These are phyloP conservation scores for Polyodon spathula DNA, from an alignment of 2,113 vertebrate species.

Conservation along the genomic window DNA sequence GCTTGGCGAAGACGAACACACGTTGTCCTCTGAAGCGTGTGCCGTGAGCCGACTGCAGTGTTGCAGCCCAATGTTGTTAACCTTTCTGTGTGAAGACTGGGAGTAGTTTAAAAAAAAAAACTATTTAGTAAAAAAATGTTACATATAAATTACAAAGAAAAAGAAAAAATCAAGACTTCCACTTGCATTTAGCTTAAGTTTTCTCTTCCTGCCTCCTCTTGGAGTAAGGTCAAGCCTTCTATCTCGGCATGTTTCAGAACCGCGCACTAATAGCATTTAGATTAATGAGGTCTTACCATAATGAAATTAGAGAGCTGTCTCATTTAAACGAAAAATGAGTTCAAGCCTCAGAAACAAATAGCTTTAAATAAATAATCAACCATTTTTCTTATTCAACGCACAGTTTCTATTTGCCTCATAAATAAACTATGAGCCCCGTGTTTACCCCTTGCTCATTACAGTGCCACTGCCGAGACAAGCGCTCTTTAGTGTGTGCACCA, in stretches of 20 bases:
- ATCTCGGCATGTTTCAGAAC: neutral
- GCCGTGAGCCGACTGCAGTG: too few relatives aligned
- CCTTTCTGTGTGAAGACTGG: too few relatives aligned
- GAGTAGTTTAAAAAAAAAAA: too few relatives aligned
- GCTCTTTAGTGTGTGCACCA: neutral
- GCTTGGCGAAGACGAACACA: too few relatives aligned
- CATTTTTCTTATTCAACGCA: conserved; percentile 53
- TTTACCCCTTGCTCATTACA: conserved; percentile 52
- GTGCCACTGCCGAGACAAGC: neutral
- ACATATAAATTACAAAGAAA: too few relatives aligned
- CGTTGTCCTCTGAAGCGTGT: too few relatives aligned
- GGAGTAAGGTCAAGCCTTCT: neutral
- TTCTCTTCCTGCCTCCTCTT: neutral
- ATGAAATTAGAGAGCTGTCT: conserved; percentile 40
- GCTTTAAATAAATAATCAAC: conserved; percentile 73
- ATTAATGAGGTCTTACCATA: conserved; percentile 12
- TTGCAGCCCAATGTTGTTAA: too few relatives aligned
- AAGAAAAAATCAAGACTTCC: too few relatives aligned
- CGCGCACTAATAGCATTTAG: neutral
- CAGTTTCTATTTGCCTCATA: conserved; percentile 64
- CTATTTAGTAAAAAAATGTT: too few relatives aligned
- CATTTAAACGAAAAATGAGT: conserved; percentile 34
- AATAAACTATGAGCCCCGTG: conserved; percentile 71
- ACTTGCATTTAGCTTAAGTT: fast-evolving
- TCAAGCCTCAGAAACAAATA: conserved; percentile 45